Evolutionary conservation across 2,113 vertebrate genomes (phyloP).

Genomic region (Larimichthys crocea): DNA sequence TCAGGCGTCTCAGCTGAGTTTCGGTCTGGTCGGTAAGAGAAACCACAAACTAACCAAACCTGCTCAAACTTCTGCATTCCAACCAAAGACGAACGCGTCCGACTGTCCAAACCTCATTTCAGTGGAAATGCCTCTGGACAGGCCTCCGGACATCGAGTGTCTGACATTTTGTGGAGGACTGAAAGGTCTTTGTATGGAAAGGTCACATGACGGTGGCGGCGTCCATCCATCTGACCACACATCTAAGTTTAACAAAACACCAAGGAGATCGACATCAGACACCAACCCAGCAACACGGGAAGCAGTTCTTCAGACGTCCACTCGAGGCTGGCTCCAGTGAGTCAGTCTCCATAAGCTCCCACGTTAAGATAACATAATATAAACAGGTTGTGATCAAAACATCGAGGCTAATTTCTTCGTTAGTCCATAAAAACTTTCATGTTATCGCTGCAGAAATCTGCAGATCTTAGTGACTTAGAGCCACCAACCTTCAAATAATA

Average conservation of each 20-base stretch:
- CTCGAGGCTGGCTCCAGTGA: no score
- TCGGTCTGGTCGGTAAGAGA: background rate
- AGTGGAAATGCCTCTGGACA: background rate
- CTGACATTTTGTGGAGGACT: constrained; percentile 14
- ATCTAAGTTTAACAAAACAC: background rate
- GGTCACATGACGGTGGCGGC: constrained; percentile 11
- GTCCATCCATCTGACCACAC: background rate
- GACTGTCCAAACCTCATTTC: background rate
- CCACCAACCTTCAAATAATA: no score
- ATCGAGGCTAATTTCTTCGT: no score
- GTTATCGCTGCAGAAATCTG: no score
- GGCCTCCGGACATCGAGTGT: background rate
- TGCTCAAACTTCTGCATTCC: constrained; percentile 10
- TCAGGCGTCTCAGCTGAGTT: background rate
- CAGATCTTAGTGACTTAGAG: no score
- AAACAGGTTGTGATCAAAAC: no score
- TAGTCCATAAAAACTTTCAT: no score
- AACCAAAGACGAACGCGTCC: background rate
- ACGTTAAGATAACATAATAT: no score
- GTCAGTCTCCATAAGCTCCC: no score
- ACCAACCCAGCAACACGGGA: no score
- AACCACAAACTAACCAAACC: background rate
- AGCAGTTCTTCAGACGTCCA: no score
- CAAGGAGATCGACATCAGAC: background rate
- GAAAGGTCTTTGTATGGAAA: constrained; percentile 33